These are phyloP conservation scores for Ctenicera cuprea DNA, from an alignment of 2,888 invertebrate species.

Conservation along the genomic window DNA sequence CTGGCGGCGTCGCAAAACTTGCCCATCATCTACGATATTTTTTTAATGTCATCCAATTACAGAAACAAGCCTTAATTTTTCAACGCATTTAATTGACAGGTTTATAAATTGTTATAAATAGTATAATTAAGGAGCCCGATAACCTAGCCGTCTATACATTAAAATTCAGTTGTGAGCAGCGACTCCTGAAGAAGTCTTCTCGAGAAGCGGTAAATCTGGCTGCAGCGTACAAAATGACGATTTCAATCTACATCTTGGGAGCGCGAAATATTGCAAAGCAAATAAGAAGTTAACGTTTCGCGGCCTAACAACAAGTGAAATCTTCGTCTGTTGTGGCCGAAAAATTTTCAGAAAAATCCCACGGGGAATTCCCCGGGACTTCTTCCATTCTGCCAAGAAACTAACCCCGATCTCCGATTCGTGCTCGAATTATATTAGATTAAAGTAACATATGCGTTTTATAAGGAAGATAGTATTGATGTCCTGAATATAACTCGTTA, in stretches of 20 bases:
- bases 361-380: background rate
- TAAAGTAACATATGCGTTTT: slow-evolving; percentile 38
- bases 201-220: slow-evolving; percentile 11
- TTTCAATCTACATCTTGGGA: slow-evolving; percentile 23
- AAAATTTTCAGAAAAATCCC: slow-evolving; percentile 26
- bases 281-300: slow-evolving; percentile 11
- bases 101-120: slow-evolving; percentile 37
- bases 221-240: slow-evolving; percentile 9
- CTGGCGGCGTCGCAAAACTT: slow-evolving; percentile 18
- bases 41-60: slow-evolving; percentile 28
- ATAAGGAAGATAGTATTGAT: slow-evolving; percentile 42
- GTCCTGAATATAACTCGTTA: slow-evolving; percentile 26
- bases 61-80: slow-evolving; percentile 24
- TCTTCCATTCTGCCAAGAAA: background rate
- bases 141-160: slow-evolving; percentile 24
- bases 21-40: slow-evolving; percentile 9
- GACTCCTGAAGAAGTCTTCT: slow-evolving; percentile 6
- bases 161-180: slow-evolving; percentile 8
- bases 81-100: slow-evolving; percentile 38
- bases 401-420: background rate
- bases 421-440: slow-evolving; percentile 33
- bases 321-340: background rate
- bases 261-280: slow-evolving; percentile 31
- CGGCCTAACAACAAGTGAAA: background rate
- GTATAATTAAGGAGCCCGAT: slow-evolving; percentile 30